Conservation (phyloP, 2,797 vertebrate genomes). For the Botia almorhae region DNA sequence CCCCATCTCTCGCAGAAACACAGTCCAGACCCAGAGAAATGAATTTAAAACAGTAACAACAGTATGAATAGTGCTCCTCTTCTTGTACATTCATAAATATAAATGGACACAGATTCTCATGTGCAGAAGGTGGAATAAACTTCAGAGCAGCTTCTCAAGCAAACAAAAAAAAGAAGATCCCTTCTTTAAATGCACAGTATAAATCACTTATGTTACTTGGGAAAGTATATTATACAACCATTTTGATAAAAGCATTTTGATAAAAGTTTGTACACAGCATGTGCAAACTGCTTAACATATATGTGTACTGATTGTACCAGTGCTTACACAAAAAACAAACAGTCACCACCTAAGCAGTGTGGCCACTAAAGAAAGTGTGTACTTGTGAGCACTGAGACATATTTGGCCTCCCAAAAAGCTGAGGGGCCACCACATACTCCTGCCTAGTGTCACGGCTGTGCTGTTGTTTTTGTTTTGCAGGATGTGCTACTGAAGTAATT, state of each 20-base stretch:
- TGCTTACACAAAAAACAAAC: background rate
- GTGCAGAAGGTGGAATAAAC: slow-evolving; percentile 25
- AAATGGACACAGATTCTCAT: slow-evolving; percentile 40
- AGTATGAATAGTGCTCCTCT: slow-evolving; percentile 29
- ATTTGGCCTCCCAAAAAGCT: slow-evolving; percentile 10
- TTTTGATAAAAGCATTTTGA: too few species aligned
- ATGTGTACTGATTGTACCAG: background rate
- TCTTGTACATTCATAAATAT: slow-evolving; percentile 45
- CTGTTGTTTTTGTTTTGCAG: slow-evolving; percentile 34
- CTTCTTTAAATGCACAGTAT: background rate
- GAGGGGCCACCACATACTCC: slow-evolving; percentile 3
- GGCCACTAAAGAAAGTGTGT: background rate
- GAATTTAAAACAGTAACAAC: background rate
- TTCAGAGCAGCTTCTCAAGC: background rate
- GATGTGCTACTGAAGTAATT: slow-evolving; percentile 39
- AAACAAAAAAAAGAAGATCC: slow-evolving; percentile 14
- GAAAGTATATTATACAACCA: background rate
- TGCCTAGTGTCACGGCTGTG: slow-evolving; percentile 12
- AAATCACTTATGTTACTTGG: background rate
- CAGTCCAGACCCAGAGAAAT: too few species aligned
- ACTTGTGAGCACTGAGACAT: slow-evolving; percentile 23
- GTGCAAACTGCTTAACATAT: too few species aligned
- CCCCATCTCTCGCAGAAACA: background rate
- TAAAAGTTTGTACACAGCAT: too few species aligned
- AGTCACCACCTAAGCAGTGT: background rate